Percentiles rank a stretch among this genome's conserved stretches.
phyloP scores from a whole-genome alignment of 2,888 invertebrate genomes.

The Congeria kusceri region DNA sequence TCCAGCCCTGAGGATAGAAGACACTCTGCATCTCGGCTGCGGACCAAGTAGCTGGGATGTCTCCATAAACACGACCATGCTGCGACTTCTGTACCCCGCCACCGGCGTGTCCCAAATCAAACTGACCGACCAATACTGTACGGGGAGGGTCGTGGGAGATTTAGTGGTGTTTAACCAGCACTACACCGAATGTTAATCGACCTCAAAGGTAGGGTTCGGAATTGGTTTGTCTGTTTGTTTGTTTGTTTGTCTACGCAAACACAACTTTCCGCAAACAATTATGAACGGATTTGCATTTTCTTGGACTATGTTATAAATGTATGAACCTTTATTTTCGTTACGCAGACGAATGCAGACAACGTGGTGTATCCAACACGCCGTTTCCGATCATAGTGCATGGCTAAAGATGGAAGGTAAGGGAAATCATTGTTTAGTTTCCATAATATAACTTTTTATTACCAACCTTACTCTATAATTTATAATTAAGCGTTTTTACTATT shows the following conservation, averaged over 20 bases:
- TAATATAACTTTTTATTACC: too few relatives aligned
- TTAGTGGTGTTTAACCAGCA: constrained; percentile 57
- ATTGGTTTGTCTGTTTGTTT: too few relatives aligned
- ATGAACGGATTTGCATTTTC: too few relatives aligned
- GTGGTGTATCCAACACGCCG: constrained; percentile 53
- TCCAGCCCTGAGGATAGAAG: constrained; percentile 57
- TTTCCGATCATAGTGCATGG: constrained; percentile 63
- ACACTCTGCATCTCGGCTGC: constrained; percentile 52
- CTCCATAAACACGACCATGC: constrained; percentile 56
- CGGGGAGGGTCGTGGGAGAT: constrained; percentile 57
- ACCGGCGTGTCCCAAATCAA: constrained; percentile 63
- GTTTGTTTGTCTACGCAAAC: too few relatives aligned
- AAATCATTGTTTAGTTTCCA: too few relatives aligned
- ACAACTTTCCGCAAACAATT: too few relatives aligned
- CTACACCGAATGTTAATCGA: constrained; percentile 62
- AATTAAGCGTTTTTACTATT: too few relatives aligned
- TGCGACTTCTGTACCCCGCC: constrained; percentile 61
- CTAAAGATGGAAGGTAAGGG: constrained; percentile 61
- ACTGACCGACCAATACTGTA: constrained; percentile 56
- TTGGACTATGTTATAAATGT: too few relatives aligned
- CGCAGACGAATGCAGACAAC: constrained; percentile 38
- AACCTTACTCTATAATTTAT: too few relatives aligned
- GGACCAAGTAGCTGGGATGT: constrained; percentile 59
- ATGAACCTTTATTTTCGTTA: neutral
- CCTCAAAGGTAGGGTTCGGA: constrained; percentile 47